Evolutionary conservation across 2,888 invertebrate species (phyloP).

Genomic region (Athalia cordata): DNA sequence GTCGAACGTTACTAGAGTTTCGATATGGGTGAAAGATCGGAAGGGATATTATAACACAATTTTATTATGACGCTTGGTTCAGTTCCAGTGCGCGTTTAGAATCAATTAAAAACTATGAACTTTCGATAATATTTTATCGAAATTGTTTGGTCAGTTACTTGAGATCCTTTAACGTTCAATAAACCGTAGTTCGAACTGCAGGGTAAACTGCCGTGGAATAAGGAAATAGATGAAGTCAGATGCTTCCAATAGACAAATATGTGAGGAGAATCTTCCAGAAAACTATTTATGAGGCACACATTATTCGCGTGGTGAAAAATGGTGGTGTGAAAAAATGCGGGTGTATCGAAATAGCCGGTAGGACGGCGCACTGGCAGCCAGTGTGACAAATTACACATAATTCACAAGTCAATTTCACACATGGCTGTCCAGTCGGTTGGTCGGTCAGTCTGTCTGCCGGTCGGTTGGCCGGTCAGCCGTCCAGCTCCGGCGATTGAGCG

Average conservation of each 20-base stretch:
- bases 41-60: too few species aligned
- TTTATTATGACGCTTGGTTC: not conserved
- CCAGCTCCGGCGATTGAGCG: constrained; percentile 43
- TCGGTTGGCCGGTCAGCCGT: constrained; percentile 38
- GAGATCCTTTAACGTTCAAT: not conserved
- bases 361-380: constrained; percentile 21
- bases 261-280: constrained; percentile 24
- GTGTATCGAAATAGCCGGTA: constrained; percentile 57
- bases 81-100: not conserved
- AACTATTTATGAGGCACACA: constrained; percentile 4
- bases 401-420: constrained; percentile 68
- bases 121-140: too few species aligned
- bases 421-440: constrained; percentile 56
- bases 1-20: too few species aligned
- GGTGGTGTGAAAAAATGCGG: constrained; percentile 23
- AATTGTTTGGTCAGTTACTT: not conserved
- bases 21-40: too few species aligned
- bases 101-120: too few species aligned
- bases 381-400: constrained; percentile 68
- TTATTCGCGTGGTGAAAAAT: constrained; percentile 8
- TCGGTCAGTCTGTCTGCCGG: constrained; percentile 34
- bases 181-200: not conserved
- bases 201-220: not conserved
- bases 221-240: not conserved
- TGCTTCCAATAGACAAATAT: not conserved